Evolutionary conservation across 92 coral and sea anemone genomes (phyloP).

Genomic region (Phenganax marumi): DNA sequence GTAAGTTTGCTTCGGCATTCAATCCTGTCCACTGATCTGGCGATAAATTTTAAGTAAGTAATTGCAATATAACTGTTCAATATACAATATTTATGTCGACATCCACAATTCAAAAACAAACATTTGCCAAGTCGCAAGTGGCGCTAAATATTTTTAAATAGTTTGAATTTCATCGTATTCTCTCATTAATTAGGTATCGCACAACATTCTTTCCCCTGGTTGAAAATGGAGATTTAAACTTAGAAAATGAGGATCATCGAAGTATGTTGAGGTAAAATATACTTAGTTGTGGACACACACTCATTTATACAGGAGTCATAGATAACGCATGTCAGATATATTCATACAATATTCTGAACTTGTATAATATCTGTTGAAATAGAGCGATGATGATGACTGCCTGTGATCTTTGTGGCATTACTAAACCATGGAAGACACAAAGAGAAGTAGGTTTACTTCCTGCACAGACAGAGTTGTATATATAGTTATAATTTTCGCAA

Average conservation of each 20-base stretch:
- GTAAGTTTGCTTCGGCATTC: constrained; percentile 94
- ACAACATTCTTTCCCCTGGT: constrained; percentile 90
- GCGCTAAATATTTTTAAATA: no score
- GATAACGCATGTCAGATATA: neutral
- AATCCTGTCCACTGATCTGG: constrained; percentile 93
- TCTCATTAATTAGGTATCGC: constrained; percentile 62
- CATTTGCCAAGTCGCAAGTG: no score
- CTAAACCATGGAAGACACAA: constrained; percentile 96
- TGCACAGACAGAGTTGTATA: no score
- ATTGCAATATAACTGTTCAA: neutral
- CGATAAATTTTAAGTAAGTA: constrained; percentile 89
- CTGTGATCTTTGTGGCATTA: constrained; percentile 91
- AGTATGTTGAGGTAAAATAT: constrained; percentile 87
- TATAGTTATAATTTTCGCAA: no score
- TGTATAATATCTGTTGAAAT: neutral
- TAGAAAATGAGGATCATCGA: constrained; percentile 75
- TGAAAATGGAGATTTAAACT: constrained; percentile 73
- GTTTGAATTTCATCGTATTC: no score
- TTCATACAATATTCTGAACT: neutral
- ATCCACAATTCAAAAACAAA: no score
- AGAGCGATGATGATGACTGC: constrained; percentile 99
- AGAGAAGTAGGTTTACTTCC: constrained; percentile 59
- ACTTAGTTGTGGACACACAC: neutral
- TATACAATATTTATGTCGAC: no score
- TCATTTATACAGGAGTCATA: neutral